Percentiles rank a stretch among this genome's conserved stretches.
Evolutionary conservation across 1,140 invertebrate species (phyloP).

Genomic region (Drosophila melanica): DNA sequence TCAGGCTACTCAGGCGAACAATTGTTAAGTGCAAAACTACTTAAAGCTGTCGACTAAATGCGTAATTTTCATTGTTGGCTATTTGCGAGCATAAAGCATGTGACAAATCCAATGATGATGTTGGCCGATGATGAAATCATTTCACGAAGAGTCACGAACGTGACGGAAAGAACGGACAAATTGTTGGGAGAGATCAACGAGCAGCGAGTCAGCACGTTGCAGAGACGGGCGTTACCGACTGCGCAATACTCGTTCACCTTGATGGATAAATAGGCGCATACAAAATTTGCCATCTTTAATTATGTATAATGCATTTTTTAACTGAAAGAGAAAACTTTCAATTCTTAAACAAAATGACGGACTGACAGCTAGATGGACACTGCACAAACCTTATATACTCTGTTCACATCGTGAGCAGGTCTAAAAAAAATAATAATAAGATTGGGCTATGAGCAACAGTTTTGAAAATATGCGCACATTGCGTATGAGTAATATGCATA

Average conservation of each 20-base stretch:
- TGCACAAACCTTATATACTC: too few species aligned
- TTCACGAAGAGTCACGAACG: neutral
- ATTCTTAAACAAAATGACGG: too few species aligned
- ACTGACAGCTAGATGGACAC: too few species aligned
- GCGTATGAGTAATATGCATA: constrained; percentile 44
- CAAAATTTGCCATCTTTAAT: too few species aligned
- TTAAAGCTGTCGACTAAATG: neutral
- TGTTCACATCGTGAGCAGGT: too few species aligned
- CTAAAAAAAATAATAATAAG: neutral
- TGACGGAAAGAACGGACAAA: constrained; percentile 9
- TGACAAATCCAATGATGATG: constrained; percentile 32
- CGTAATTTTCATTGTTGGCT: constrained; percentile 13
- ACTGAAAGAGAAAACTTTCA: too few species aligned
- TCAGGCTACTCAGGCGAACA: constrained; percentile 3
- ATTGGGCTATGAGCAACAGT: too few species aligned
- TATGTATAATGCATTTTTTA: too few species aligned
- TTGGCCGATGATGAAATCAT: constrained; percentile 28
- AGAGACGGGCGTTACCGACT: too few species aligned
- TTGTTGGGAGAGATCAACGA: constrained; percentile 14
- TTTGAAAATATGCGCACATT: neutral
- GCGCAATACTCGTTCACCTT: too few species aligned
- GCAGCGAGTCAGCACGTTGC: too few species aligned
- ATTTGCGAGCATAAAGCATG: constrained; percentile 2
- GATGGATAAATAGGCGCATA: too few species aligned
- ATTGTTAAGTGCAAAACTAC: constrained; percentile 5